Evolutionary conservation across 2,113 vertebrate species (phyloP).

Genomic region (Caranx ignobilis): DNA sequence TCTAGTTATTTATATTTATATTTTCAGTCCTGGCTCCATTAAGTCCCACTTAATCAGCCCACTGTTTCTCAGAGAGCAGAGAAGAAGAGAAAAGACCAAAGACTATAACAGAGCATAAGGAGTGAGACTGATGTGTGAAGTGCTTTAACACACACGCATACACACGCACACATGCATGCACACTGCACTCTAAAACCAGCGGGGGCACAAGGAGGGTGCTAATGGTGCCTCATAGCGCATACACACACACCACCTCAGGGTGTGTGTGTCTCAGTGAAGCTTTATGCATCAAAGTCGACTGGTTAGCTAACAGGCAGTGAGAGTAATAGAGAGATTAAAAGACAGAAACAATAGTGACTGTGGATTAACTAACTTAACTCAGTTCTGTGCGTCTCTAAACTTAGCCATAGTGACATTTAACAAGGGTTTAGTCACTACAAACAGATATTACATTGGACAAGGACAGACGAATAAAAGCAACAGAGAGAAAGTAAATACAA

Average conservation of each 20-base stretch:
- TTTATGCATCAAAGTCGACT: constrained; percentile 25
- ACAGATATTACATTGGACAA: too few relatives aligned
- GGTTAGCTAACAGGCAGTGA: not conserved
- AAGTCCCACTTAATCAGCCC: not conserved
- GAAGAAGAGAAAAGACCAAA: too few relatives aligned
- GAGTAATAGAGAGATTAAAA: not conserved
- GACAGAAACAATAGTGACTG: too few relatives aligned
- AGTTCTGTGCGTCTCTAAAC: too few relatives aligned
- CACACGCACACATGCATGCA: constrained; percentile 9
- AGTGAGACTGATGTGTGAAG: constrained; percentile 41
- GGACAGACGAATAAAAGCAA: too few relatives aligned
- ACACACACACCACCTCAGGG: constrained; percentile 11
- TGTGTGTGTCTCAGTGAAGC: constrained; percentile 6
- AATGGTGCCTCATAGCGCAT: constrained; percentile 38
- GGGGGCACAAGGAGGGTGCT: constrained; percentile 52
- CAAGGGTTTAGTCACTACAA: too few relatives aligned
- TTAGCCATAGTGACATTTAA: too few relatives aligned
- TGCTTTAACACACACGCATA: constrained; percentile 28
- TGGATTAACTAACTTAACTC: too few relatives aligned
- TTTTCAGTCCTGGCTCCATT: not conserved
- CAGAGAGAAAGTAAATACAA: too few relatives aligned
- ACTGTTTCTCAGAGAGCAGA: not conserved
- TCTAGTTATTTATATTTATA: not conserved
- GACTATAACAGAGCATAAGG: not conserved
- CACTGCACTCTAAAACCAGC: constrained; percentile 33